Evolutionary conservation across 2,797 vertebrate species (phyloP).

Genomic region (Antrozous pallidus): DNA sequence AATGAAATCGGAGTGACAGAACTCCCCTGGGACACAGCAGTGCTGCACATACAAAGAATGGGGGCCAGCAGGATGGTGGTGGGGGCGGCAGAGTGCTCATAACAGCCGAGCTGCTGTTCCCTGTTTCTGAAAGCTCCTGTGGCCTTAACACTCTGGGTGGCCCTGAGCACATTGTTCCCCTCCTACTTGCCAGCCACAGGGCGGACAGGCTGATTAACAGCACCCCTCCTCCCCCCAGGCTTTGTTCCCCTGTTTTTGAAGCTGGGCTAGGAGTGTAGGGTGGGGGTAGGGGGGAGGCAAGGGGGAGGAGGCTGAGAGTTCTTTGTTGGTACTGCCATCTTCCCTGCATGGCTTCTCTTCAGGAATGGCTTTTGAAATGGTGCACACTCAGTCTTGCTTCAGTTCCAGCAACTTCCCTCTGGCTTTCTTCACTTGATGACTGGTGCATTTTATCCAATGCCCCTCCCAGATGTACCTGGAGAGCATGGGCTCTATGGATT

Average conservation of each 20-base stretch:
- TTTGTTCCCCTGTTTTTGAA: conserved; percentile 35
- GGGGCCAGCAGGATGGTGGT: background rate
- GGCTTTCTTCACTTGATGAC: background rate
- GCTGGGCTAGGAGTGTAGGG: background rate
- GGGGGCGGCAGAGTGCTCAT: background rate
- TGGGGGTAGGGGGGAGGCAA: too few relatives aligned
- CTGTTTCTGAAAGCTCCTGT: background rate
- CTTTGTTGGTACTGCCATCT: conserved; percentile 36
- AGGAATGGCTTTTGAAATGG: conserved; percentile 47
- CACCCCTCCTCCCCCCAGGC: background rate
- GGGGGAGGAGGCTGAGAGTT: background rate
- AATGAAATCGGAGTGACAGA: conserved; percentile 33
- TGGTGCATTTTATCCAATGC: background rate
- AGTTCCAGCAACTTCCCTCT: background rate
- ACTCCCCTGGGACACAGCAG: background rate
- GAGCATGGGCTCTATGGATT: background rate
- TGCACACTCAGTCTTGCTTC: background rate
- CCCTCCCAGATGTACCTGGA: background rate
- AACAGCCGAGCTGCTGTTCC: background rate
- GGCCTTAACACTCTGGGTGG: background rate
- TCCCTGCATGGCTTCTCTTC: conserved; percentile 38
- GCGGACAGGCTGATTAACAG: conserved; percentile 19
- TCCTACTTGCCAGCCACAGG: conserved; percentile 27
- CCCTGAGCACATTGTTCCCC: conserved; percentile 54
- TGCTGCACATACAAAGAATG: background rate